Evolutionary conservation across 1,140 invertebrate species (phyloP).

Genomic region (Venustaconcha ellipsiformis): DNA sequence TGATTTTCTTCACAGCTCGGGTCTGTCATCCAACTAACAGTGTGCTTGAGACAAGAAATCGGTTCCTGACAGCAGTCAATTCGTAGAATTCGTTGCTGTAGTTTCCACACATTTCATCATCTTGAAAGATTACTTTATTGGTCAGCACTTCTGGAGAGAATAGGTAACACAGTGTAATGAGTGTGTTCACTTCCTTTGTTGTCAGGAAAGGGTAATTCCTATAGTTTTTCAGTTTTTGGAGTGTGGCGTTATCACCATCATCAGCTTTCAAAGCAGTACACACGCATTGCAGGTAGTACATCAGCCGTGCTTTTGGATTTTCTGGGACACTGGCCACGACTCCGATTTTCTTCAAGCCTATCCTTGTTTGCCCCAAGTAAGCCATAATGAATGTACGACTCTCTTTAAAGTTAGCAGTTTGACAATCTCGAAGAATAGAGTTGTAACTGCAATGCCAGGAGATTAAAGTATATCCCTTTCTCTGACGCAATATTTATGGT

Average conservation of each 20-base stretch:
- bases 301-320: constrained; percentile 4
- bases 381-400: too few relatives aligned
- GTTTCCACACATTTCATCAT: constrained; percentile 15
- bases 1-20: constrained; percentile 15
- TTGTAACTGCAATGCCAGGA: too few relatives aligned
- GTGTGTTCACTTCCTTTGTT: background rate
- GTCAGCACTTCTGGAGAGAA: constrained; percentile 9
- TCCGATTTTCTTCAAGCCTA: too few relatives aligned
- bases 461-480: too few relatives aligned
- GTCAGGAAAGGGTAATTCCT: background rate
- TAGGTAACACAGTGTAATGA: constrained; percentile 8
- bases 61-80: background rate
- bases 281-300: constrained; percentile 18
- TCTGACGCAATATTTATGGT: too few relatives aligned
- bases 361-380: too few relatives aligned
- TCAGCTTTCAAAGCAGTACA: constrained; percentile 5
- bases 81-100: constrained; percentile 10
- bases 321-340: too few relatives aligned
- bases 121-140: constrained; percentile 12
- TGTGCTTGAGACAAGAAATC: background rate
- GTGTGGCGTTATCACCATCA: background rate
- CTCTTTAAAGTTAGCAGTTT: too few relatives aligned
- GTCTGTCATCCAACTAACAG: constrained; percentile 7
- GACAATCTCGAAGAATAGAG: too few relatives aligned
- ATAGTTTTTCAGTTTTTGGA: background rate